Evolutionary conservation across 2,888 invertebrate genomes (phyloP).

Genomic region (Thymelicus sylvestris): DNA sequence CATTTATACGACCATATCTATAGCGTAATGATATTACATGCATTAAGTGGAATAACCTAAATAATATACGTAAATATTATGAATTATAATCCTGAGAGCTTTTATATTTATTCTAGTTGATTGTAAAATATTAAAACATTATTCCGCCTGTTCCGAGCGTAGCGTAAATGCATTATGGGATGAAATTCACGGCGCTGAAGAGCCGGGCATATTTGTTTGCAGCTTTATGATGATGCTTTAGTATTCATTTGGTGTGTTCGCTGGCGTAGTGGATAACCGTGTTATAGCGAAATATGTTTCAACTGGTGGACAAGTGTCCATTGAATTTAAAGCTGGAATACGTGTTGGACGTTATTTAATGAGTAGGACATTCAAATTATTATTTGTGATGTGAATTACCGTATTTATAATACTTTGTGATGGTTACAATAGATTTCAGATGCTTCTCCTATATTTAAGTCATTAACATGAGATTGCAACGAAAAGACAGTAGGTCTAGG

Average conservation of each 20-base stretch:
- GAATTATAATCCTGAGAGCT: no score
- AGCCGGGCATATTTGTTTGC: constrained; percentile 3
- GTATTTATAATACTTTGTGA: no score
- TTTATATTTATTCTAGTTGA: background rate
- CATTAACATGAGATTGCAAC: no score
- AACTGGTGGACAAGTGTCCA: background rate
- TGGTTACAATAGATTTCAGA: no score
- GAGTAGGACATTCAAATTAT: background rate
- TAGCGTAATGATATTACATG: no score
- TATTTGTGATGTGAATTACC: background rate
- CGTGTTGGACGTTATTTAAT: background rate
- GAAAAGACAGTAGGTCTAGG: no score
- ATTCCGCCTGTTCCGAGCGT: background rate
- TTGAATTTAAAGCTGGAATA: background rate
- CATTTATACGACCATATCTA: no score
- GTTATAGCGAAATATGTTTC: constrained; percentile 12
- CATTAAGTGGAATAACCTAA: no score
- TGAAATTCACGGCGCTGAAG: constrained; percentile 2
- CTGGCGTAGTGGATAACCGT: constrained; percentile 1
- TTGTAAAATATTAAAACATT: background rate
- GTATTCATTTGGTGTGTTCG: constrained; percentile 2
- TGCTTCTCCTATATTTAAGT: no score
- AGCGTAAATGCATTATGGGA: constrained; percentile 1
- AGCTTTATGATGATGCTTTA: constrained; percentile 8
- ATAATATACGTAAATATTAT: no score